Conservation (phyloP, 1,140 invertebrate species). For the Globodera rostochiensis region DNA sequence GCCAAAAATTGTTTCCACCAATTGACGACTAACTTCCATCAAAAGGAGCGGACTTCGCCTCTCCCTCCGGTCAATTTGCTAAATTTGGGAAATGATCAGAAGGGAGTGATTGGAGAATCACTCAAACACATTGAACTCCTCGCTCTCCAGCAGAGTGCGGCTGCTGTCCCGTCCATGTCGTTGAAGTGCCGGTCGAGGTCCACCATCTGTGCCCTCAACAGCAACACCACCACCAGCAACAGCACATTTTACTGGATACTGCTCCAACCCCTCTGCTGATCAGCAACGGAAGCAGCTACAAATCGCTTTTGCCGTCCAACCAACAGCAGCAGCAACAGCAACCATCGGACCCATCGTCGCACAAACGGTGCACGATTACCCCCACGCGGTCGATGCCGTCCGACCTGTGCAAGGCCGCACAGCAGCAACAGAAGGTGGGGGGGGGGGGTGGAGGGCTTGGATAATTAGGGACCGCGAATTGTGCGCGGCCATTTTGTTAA, state of each 20-base stretch:
- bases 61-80: no score
- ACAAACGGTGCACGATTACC: not conserved
- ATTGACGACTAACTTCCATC: no score
- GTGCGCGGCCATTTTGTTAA: no score
- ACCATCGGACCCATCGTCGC: not conserved
- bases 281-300: no score
- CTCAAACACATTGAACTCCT: not conserved
- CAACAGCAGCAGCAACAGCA: constrained; percentile 7
- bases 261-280: not conserved
- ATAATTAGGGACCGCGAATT: no score
- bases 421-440: not conserved
- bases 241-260: not conserved
- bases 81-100: no score
- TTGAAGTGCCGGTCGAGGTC: constrained; percentile 26
- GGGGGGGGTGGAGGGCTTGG: not conserved
- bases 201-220: constrained; percentile 4
- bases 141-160: not conserved
- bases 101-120: not conserved
- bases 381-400: constrained; percentile 6
- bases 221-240: not conserved
- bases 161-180: constrained; percentile 3
- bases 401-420: constrained; percentile 6
- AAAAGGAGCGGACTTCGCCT: not conserved
- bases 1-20: no score
- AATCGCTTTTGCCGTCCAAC: not conserved